Evolutionary conservation across 2,113 vertebrate genomes (phyloP), one percentile per base, ranked within the genome.

Genomic region (Aleadryas rufinucha): DNA sequence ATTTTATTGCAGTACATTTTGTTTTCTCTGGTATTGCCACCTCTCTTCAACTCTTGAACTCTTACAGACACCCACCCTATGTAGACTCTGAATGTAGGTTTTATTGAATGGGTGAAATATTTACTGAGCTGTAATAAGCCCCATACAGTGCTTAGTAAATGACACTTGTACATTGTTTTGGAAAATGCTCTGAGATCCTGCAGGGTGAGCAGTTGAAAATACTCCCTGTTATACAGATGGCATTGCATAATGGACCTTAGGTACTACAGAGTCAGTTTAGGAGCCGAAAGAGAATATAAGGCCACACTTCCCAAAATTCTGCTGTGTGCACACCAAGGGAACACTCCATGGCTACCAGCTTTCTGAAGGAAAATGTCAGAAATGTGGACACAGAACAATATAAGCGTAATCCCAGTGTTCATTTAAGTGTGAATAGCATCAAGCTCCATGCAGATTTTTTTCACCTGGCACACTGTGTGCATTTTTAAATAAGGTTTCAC

Each of bases 101-200:
- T 95, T 89, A 72, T 72, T 85, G 84, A 65, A 91, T 11, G 39
- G 61, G 75, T 82, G 81, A 84, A 91, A 59, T 79, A 87, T 95
- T 93, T 95, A 61, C 84, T 82, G 53, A 68, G 53, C 53, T 3
- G 2, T 63, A 71, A 92, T 75, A 74, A 93, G 21, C 56, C 49
- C 75, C 72, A 66, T 41, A 71, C 47, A 41, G 49, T 35, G 78
- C 59, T 87, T 66, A 82, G 45, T 72, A 92, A 95, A 76, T 69
- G 45, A 78, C 68, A 89, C 56, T 63, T 78, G 42, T 81, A 59
- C 72, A 65, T 70, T 63, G 44, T 66, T 93, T 84, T 86, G 68
- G 86, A 92, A 84, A 89, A 44, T 10, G 11, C 17, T 74, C 63
- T 63, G 83, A 63, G 54, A 72, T 90, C 88, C 86, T 65, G 30